phyloP scores from a whole-genome alignment of 2,797 vertebrate species.

The Sebastiscus albofasciatus region DNA sequence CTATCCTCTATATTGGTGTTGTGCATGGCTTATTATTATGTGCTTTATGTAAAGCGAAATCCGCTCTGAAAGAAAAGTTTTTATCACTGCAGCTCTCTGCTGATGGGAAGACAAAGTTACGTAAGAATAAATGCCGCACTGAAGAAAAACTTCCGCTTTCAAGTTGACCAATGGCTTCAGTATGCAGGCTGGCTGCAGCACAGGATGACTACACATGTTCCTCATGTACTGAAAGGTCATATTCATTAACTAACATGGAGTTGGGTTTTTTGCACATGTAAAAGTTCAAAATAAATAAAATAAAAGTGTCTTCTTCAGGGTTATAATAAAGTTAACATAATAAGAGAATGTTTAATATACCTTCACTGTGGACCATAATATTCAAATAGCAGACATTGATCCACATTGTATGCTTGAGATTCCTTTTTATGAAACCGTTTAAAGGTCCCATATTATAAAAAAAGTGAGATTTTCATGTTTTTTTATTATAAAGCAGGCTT shows the following conservation, averaged over 20 bases:
- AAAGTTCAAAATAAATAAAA: not conserved
- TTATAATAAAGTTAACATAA: not conserved
- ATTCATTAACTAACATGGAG: not conserved
- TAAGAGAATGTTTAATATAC: not conserved
- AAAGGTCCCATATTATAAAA: too few species aligned
- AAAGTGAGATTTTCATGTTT: too few species aligned
- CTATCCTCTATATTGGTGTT: not conserved
- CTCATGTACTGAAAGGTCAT: not conserved
- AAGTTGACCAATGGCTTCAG: constrained; percentile 67
- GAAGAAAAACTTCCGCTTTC: constrained; percentile 85
- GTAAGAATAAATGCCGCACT: constrained; percentile 80
- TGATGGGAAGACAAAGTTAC: constrained; percentile 76
- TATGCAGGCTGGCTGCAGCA: not conserved
- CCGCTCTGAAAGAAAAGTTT: not conserved
- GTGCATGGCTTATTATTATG: not conserved
- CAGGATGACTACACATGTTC: not conserved
- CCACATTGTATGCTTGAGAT: too few species aligned
- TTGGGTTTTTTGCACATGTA: not conserved
- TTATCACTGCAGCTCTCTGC: constrained; percentile 50
- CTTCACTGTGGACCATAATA: not conserved
- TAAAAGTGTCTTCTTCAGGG: not conserved
- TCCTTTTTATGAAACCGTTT: not conserved
- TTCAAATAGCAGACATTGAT: not conserved
- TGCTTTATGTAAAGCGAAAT: not conserved
- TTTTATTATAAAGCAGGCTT: too few species aligned